Evolutionary conservation across 2,113 vertebrate genomes (phyloP), one percentile per base, ranked within the genome.

Genomic region (Triplophysa tibetana): DNA sequence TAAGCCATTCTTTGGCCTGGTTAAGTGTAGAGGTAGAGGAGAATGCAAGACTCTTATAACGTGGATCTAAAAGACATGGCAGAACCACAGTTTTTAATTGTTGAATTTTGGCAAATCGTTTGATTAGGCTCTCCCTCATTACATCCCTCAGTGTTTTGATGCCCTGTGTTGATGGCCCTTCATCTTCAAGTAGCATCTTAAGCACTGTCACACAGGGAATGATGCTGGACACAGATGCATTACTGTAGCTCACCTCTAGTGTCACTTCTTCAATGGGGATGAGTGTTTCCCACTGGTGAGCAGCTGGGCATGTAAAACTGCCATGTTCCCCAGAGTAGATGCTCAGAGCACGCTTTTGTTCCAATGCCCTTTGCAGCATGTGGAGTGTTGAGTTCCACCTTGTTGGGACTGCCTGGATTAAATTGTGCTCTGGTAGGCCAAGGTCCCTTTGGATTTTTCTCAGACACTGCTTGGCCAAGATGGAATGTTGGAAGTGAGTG

Each of bases 331-430:
- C 17, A 65, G 63, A 65, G 33, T 65, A 65, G 33, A 65, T n/a
- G 63, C 17, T 74, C 5, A 80, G 48, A 24, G 61, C 56, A 67
- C 12, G 2, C 38, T 78, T 26, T 26, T 26, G 26, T 33, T 81
- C 78, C 26, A 81, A 7, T 72, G 58, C 65, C 64, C 79, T 80
- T 19, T 83, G 65, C 38, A 69, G 45, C 81, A 81, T 81, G 72
- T 76, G 60, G 8, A 76, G 72, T 13, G 79, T 64, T 19, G 69
- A 74, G 52, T 78, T 81, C 69, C 74, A 79, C 21, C 33, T 11
- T 23, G 81, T 68, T 48, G 60, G 70, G 6, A 68, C 73, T 17
- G 77, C 14, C 23, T 73, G 65, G 65, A 82, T 75, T 61, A 81
- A 21, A 1, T 21, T 61, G 64, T 78, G 75, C 29, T 77, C 13